Conservation (phyloP, 2,888 invertebrate genomes). For the Ceramica pisi region DNA sequence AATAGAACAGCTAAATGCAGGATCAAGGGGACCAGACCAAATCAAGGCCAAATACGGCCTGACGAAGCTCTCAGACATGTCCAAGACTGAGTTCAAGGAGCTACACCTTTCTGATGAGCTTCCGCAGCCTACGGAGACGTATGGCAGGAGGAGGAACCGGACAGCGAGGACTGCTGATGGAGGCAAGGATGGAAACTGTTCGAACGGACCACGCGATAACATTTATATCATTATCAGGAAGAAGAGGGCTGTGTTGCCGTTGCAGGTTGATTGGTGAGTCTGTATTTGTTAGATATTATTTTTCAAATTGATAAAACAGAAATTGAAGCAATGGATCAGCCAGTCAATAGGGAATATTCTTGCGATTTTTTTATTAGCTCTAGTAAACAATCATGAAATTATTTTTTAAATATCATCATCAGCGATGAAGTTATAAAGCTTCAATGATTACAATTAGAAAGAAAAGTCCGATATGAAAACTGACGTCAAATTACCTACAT, state of each 20-base stretch:
- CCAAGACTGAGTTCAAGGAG: conserved; percentile 90
- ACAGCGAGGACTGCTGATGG: conserved; percentile 1
- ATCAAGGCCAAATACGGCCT: conserved; percentile 90
- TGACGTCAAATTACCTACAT: no score
- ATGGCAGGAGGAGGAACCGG: conserved; percentile 71
- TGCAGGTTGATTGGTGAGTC: conserved; percentile 91
- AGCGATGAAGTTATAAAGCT: no score
- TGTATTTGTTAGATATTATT: no score
- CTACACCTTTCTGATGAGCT: conserved; percentile 85
- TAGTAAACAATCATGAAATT: no score
- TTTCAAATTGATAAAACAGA: no score
- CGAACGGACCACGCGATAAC: conserved; percentile 68
- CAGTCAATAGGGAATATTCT: no score
- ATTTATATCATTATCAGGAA: conserved; percentile 74
- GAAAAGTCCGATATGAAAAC: no score
- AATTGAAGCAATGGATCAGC: no score
- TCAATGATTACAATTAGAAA: no score
- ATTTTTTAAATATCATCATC: no score
- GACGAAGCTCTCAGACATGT: conserved; percentile 92
- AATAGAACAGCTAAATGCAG: conserved; percentile 87
- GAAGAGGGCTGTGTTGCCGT: conserved; percentile 82
- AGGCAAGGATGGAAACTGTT: conserved; percentile 42
- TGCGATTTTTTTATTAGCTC: no score
- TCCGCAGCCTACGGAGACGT: conserved; percentile 67
- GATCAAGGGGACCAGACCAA: conserved; percentile 79